A percentile compares a stretch with the other conserved stretches of the same genome.
Conservation (phyloP, 2,888 invertebrate species). For the Leptogaster cylindrica region DNA sequence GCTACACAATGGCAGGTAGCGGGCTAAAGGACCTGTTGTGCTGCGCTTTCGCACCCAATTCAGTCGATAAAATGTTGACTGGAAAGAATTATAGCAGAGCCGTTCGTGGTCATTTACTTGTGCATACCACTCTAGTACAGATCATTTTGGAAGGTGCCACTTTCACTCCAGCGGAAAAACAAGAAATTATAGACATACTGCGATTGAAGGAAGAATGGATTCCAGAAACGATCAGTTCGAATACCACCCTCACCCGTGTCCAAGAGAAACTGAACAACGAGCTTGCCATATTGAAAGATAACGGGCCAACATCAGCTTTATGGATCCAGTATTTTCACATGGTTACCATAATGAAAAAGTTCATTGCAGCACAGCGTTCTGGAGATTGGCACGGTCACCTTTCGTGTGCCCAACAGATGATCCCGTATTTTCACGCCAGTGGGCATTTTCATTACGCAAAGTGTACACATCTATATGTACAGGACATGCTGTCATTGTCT, state of each 20-base stretch:
- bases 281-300: not conserved
- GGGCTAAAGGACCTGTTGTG: conserved; percentile 48
- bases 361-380: conserved; percentile 51
- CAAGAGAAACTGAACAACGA: not conserved
- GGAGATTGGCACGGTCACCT: too few relatives aligned
- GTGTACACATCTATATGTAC: conserved; percentile 51
- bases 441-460: conserved; percentile 55
- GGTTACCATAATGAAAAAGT: conserved; percentile 53
- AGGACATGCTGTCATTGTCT: conserved; percentile 52
- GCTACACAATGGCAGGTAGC: conserved; percentile 47
- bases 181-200: too few relatives aligned
- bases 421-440: conserved; percentile 55
- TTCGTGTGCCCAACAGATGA: conserved; percentile 51
- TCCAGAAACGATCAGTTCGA: too few relatives aligned
- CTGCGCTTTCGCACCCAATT: conserved; percentile 40
- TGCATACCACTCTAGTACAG: not conserved
- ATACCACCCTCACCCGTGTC: not conserved
- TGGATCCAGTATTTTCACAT: conserved; percentile 51
- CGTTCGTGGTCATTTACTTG: conserved; percentile 22
- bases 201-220: too few relatives aligned
- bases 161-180: not conserved
- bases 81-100: conserved; percentile 6
- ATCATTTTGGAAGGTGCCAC: not conserved
- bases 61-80: conserved; percentile 34
- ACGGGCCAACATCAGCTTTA: not conserved